These are phyloP conservation scores for Ceraclea dissimilis DNA, from an alignment of 2,888 invertebrate genomes.

Conservation along the genomic window DNA sequence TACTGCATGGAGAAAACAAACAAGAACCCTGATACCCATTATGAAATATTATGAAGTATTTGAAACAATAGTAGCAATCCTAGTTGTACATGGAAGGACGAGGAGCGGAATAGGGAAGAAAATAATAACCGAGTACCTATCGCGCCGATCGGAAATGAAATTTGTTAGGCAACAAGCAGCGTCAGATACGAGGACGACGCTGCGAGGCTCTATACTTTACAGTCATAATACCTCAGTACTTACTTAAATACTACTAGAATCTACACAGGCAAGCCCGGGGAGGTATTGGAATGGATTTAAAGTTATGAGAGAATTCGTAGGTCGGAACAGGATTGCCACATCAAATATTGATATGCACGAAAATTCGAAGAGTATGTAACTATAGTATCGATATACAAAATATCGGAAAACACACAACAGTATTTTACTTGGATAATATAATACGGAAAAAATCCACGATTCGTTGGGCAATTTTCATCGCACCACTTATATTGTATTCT, in stretches of 20 bases:
- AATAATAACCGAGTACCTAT: slow-evolving; percentile 19
- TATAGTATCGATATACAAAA: neutral
- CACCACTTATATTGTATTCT: neutral
- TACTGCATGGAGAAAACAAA: too few species aligned
- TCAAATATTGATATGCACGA: neutral
- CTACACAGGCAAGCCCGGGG: too few species aligned
- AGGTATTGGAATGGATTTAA: neutral
- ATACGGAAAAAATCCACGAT: too few species aligned
- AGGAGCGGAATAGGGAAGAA: slow-evolving; percentile 17
- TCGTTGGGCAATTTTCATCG: neutral
- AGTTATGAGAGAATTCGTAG: neutral
- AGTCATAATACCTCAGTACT: too few species aligned
- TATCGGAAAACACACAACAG: neutral
- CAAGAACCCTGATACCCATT: too few species aligned
- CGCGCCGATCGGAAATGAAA: slow-evolving; percentile 24
- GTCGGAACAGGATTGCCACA: slow-evolving; percentile 4
- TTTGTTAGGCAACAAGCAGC: slow-evolving; percentile 14
- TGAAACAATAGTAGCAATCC: too few species aligned
- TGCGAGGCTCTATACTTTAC: too few species aligned
- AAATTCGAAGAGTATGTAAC: neutral
- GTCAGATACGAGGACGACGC: too few species aligned
- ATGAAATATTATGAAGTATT: too few species aligned
- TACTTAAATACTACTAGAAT: too few species aligned
- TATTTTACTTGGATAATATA: neutral
- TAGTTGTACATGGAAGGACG: too few species aligned